phyloP scores from a whole-genome alignment of 2,797 vertebrate genomes.

The Euthynnus affinis region DNA sequence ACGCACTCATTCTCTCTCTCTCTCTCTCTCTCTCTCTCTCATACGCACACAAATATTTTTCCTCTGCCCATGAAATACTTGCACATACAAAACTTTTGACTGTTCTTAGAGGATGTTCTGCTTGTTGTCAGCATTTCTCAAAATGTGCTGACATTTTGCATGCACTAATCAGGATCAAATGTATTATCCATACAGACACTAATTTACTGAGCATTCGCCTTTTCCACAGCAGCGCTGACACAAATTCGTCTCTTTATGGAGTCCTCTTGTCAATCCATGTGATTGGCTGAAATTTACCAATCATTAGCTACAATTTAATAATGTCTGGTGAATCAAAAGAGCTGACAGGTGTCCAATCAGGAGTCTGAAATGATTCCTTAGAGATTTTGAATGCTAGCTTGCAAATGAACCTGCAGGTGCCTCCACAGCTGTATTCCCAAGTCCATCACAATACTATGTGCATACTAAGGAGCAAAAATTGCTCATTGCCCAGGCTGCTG shows the following conservation, averaged over 20 bases:
- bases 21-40: background rate
- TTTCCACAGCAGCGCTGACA: constrained; percentile 80
- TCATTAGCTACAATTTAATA: constrained; percentile 86
- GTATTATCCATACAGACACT: constrained; percentile 84
- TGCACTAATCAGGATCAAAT: constrained; percentile 90
- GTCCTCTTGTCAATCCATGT: constrained; percentile 83
- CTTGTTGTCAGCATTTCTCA: constrained; percentile 88
- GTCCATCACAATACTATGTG: constrained; percentile 86
- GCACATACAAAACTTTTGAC: constrained; percentile 86
- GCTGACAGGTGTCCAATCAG: constrained; percentile 91
- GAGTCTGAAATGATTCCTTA: constrained; percentile 89
- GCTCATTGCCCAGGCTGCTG: constrained; percentile 72
- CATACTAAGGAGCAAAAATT: constrained; percentile 83
- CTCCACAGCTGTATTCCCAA: constrained; percentile 88
- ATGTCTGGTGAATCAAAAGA: constrained; percentile 80
- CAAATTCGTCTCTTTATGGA: constrained; percentile 78
- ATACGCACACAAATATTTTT: constrained; percentile 68
- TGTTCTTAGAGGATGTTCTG: constrained; percentile 85
- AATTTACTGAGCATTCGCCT: constrained; percentile 83
- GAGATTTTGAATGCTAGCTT: constrained; percentile 90
- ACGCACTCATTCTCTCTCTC: constrained; percentile 41
- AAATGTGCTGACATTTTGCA: constrained; percentile 86
- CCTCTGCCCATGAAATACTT: constrained; percentile 65
- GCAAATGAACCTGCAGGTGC: constrained; percentile 90
- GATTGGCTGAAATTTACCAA: constrained; percentile 87